Evolutionary conservation across 2,797 vertebrate species (phyloP), one percentile per base, ranked within the genome.

Genomic region (Premnoplex brunnescens): DNA sequence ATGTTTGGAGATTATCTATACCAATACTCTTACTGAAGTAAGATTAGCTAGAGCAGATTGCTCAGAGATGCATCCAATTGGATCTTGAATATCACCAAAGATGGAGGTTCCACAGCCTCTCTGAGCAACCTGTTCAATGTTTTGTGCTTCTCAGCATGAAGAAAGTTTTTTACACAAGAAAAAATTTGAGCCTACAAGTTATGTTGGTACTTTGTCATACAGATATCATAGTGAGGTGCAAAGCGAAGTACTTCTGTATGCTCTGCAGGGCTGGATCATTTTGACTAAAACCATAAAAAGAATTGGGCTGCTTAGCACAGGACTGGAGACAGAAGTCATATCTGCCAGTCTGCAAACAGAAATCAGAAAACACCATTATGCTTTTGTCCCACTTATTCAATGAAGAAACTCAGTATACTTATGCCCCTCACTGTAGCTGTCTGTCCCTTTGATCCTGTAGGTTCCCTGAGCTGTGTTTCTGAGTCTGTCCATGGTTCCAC

Each of bases 1-100:
- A 16, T 1, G 0, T 76, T 60, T 0, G 0, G 34, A 66, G n/a
- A 28, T 64, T 63, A n/a, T 3, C 1, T 24, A 48, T 8, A 46
- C 5, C 16, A 39, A 58, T 16, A 58, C 4, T 19, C 4, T 52
- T 83, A 19, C 23, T 77, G 21, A 74, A 85, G 18, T 9, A 59
- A 6, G 5, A 20, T 30, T 30, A 71, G 5, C 56, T 20, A 32
- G 2, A 74, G 7, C 13, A 49, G 18, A 14, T 59, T 88, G 7
- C 36, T 79, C 51, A 66, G 18, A 20, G 5, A 30, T 54, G 6
- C 21, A 8, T 44, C 10, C 5, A 10, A 0, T 3, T 79, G 20
- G 16, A 6, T 72, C 72, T 66, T 56, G 39, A 91, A 26, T 73
- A 46, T 23, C 16, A 41, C 2, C 7, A 44, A 63, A 80, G 28